These are phyloP conservation scores for Phortica magna DNA, from an alignment of 2,888 invertebrate species.

Conservation along the genomic window DNA sequence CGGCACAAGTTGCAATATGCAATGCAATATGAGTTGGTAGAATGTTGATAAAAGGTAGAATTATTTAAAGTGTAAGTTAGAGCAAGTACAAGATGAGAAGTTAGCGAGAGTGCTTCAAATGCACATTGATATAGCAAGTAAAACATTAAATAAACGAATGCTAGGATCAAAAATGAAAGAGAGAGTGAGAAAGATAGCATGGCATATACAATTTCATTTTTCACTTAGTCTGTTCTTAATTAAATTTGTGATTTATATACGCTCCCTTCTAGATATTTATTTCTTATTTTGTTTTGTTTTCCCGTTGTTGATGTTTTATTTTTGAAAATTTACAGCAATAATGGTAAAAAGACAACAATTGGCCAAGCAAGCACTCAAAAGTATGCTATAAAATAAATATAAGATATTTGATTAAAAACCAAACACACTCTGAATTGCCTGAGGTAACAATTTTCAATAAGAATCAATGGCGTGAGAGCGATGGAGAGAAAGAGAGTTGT, in stretches of 20 bases:
- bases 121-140: background rate
- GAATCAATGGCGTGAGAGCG: background rate
- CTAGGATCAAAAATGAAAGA: too few species aligned
- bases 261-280: background rate
- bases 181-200: background rate
- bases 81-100: too few species aligned
- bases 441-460: slow-evolving; percentile 25
- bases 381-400: slow-evolving; percentile 29
- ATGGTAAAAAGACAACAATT: background rate
- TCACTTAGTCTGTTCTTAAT: slow-evolving; percentile 7
- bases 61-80: too few species aligned
- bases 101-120: background rate
- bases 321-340: too few species aligned
- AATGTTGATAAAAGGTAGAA: background rate
- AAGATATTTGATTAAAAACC: slow-evolving; percentile 32
- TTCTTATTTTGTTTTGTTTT: background rate
- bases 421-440: slow-evolving; percentile 9
- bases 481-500: background rate
- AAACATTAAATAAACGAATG: background rate
- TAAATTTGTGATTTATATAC: slow-evolving; percentile 21
- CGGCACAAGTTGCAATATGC: background rate
- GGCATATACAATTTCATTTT: background rate
- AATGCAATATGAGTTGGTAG: background rate
- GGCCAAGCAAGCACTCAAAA: background rate
- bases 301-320: background rate